A percentile compares a stretch with the other conserved stretches of the same genome.
These are phyloP conservation scores for Paratrypauchen microcephalus DNA, from an alignment of 2,797 vertebrate species.

Conservation along the genomic window DNA sequence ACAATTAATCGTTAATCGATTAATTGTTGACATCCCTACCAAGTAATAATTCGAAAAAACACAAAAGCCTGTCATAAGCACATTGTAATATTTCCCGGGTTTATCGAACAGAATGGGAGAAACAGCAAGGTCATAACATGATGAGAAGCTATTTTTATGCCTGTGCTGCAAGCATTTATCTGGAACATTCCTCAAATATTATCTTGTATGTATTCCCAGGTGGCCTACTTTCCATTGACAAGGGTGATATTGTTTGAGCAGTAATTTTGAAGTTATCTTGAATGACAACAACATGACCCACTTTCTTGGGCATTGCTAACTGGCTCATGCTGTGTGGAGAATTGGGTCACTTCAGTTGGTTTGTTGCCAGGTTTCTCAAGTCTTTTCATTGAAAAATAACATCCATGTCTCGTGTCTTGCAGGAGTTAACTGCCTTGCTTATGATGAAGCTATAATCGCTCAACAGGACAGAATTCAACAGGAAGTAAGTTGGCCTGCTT, in stretches of 20 bases:
- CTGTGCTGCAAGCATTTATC: background rate
- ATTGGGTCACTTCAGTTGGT: background rate
- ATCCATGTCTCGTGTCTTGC: slow-evolving; percentile 14
- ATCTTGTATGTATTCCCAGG: background rate
- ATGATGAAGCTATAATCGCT: slow-evolving; percentile 94
- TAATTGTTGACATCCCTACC: too few relatives aligned
- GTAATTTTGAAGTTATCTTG: background rate
- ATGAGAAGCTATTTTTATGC: background rate
- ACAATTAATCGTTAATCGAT: too few relatives aligned
- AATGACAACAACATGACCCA: slow-evolving; percentile 7
- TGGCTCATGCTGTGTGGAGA: background rate
- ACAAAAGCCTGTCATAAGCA: too few relatives aligned
- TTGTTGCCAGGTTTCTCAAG: background rate
- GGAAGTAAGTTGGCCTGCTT: slow-evolving; percentile 72
- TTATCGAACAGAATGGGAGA: background rate
- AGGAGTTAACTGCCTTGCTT: slow-evolving; percentile 91
- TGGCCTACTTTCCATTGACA: background rate
- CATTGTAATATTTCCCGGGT: too few relatives aligned
- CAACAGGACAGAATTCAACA: slow-evolving; percentile 96
- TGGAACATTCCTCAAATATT: background rate
- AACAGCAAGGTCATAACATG: background rate
- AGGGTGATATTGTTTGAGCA: background rate
- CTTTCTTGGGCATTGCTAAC: background rate
- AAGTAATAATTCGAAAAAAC: too few relatives aligned
- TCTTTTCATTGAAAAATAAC: background rate